Percentiles rank a stretch among this genome's conserved stretches.
Evolutionary conservation across 2,113 vertebrate species (phyloP).

Genomic region (Sylvia atricapilla): DNA sequence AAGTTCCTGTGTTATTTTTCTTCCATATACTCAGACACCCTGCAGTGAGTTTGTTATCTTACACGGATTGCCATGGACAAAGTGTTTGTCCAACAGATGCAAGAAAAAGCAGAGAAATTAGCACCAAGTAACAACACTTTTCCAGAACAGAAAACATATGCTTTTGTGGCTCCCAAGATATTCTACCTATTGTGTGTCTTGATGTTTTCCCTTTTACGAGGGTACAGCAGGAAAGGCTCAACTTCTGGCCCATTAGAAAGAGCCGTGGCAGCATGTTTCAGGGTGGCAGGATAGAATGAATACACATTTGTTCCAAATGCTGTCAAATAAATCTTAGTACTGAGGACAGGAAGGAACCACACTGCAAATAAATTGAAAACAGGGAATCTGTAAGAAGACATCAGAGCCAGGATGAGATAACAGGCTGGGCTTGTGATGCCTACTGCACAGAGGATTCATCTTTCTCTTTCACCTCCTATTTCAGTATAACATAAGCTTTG

Average conservation of each 20-base stretch:
- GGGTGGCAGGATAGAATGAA: not conserved
- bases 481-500: not conserved
- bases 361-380: not conserved
- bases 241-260: not conserved
- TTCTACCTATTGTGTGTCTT: not conserved
- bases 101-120: not conserved
- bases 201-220: not conserved
- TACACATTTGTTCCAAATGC: not conserved
- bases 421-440: not conserved
- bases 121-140: not conserved
- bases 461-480: not conserved
- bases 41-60: not conserved
- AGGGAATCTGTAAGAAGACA: not conserved
- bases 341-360: not conserved
- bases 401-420: not conserved
- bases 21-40: slow-evolving; percentile 1
- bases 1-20: slow-evolving; percentile 43
- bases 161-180: not conserved
- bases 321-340: not conserved
- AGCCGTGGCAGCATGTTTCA: not conserved
- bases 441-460: not conserved
- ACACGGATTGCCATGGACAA: not conserved
- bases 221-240: not conserved
- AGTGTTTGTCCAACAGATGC: not conserved
- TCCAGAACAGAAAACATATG: not conserved